Conservation (phyloP, 2,113 vertebrate genomes). For the Entelurus aequoreus region DNA sequence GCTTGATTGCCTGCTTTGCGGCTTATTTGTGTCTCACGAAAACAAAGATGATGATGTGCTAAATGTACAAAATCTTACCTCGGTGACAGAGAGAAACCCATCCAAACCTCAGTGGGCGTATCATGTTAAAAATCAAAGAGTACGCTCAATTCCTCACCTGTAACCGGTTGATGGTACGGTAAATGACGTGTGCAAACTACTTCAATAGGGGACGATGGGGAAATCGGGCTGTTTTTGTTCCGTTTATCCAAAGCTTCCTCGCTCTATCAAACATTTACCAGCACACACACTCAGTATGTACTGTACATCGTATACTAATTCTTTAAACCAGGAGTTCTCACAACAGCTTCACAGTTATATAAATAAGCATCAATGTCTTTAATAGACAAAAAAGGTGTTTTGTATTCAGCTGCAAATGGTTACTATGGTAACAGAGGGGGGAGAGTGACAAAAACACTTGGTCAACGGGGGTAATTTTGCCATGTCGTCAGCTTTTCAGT, state of each 20-base stretch:
- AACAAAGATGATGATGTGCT: conserved; percentile 3
- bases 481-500: conserved; percentile 33
- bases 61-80: conserved; percentile 2
- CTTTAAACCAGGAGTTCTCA: conserved; percentile 28
- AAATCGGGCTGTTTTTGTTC: conserved; percentile 43
- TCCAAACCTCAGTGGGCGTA: conserved; percentile 4
- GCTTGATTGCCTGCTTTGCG: background rate
- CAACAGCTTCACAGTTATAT: conserved; percentile 13
- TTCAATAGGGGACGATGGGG: conserved; percentile 33
- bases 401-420: conserved; percentile 35
- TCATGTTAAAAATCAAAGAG: background rate
- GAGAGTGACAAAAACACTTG: conserved; percentile 28
- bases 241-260: conserved; percentile 64
- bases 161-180: background rate
- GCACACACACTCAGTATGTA: conserved; percentile 26
- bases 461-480: conserved; percentile 47
- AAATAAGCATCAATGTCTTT: background rate
- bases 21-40: conserved; percentile 10
- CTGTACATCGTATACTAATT: conserved; percentile 30
- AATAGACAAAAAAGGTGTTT: conserved; percentile 2
- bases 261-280: conserved; percentile 73
- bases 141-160: background rate
- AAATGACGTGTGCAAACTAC: conserved; percentile 1
- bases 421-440: conserved; percentile 41
- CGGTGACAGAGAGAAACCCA: conserved; percentile 2